Evolutionary conservation across 1,140 invertebrate genomes (phyloP), one percentile per base, ranked within the genome.

Genomic region (Tetragonula clypearis): DNA sequence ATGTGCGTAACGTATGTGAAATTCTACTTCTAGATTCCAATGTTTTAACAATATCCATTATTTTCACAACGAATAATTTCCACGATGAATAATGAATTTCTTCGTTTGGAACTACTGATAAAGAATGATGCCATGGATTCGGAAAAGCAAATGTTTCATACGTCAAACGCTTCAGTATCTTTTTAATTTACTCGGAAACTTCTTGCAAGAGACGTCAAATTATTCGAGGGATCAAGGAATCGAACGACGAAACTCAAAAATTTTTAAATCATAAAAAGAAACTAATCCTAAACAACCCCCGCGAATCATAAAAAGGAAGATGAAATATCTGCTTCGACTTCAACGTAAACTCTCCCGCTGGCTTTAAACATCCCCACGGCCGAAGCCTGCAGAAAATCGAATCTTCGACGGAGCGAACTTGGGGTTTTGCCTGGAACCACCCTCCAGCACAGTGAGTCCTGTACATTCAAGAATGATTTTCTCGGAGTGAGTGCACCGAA

Each of bases 401-500:
- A 2, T 71, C 17, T 12, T 23, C 69, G 17, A 15, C 35, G 69
- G 15, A 49, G n/a, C 35, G 35, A 14, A 41, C 11, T 41, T 1
- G 17, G n/a, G n/a, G n/a, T 11, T 41, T 41, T 35, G 17, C 35
- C 19, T 6, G 9, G 68, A 69, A 41, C 21, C 30, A 30, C 30
- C 30, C 19, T 23, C 0, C 19, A 15, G 69, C 19, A 69, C 35
- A 14, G 12, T 1, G 21, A 71, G 69, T 15, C 69, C 35, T 21
- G 21, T n/a, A 19, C 41, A 49, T 77, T 62, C 15, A 73, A 71
- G 58, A 69, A 74, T 66, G 80, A 77, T 75, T 68, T 66, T 21
- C 26, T n/a, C 71, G 35, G 60, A 62, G 35, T 17, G 68, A 65
- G 55, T 62, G 86, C 65, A 88, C 77, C 71, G 72, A 88, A 80